Evolutionary conservation across 2,797 vertebrate species (phyloP), one percentile per base, ranked within the genome.

Genomic region (Pipistrellus pygmaeus): DNA sequence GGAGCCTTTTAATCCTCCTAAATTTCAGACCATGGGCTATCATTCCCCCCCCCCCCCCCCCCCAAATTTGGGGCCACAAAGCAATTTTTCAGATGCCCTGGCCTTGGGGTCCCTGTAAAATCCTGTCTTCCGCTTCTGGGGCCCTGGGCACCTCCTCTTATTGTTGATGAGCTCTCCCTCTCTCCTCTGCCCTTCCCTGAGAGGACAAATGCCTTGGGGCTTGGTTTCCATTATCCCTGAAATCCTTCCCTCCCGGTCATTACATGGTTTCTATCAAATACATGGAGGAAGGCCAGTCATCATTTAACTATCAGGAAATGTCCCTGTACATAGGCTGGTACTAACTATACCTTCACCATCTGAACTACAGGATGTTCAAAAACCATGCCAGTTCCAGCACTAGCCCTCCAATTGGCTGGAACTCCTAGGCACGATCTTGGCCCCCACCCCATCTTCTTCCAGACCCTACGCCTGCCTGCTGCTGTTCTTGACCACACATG

Each of bases 111-210:
- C 91, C 97, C 71, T 86, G 51, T 6, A 84, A 97, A 87, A 93
- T 86, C 60, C 86, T 94, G 80, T 95, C 89, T 96, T 92, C 53
- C 53, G 86, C 92, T 92, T 86, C 86, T 93, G 94, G 95, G 76
- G 82, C 82, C 92, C 92, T 41, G 48, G 35, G 93, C 77, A 94
- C 87, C 92, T 76, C 90, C 95, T 90, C 73, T 97, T 95, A 96
- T 96, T 97, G 84, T 90, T 73, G 82, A 96, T 95, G 93, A 97
- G 97, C 96, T 92, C 55, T 69, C 86, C 38, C 72, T 46, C 72
- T 88, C 93, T 95, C 94, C 27, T 92, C 87, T 87, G 78, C 10
- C 69, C 60, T 97, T 96, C 96, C 72, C 80, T 86, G 20, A 95
- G 93, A 93, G 57, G 95, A 88, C 23, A 78, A 18, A 96, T 90